Evolutionary conservation across 2,888 invertebrate genomes (phyloP), one percentile per base, ranked within the genome.

Genomic region (Mayetiola destructor): DNA sequence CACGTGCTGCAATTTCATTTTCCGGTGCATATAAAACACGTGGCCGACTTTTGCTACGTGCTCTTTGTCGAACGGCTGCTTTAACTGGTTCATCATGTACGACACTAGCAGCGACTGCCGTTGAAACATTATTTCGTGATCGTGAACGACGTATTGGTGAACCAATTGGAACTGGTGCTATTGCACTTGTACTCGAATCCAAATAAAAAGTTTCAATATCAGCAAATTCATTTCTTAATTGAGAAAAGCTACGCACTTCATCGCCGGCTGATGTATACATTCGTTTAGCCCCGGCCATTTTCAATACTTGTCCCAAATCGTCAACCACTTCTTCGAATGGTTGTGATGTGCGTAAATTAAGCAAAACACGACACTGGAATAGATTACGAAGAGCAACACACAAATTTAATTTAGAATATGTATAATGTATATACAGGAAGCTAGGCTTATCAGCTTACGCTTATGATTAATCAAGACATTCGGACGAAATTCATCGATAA

Each of bases 181-280:
- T 71, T 59, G 72, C 35, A 16, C 52, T 37, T 36, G 32, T 69
- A 2, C 77, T 78, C 4, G 74, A 74, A 12, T 85, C 84, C 67
- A 92, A 76, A 69, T 91, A 91, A 73, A 94, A 94, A 4, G 90
- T 90, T 68, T 92, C 91, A 57, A 90, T 84, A 65, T 91, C 90
- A 14, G 88, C 85, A 67, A 92, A 90, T 69, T 94, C 94, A 69
- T 92, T 90, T 54, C 93, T 80, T 56, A 95, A 75, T 66, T 94
- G 94, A 0, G 93, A 92, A 71, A 93, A 95, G 70, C 94, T 93
- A 64, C 90, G 79, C 3, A 90, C 94, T 82, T 92, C 90, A 76
- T 89, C 91, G 35, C 91, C 90, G 35, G 85, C 84, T 53, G 89
- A 87, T 30, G 94, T 93, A 74, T 88, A 92, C 85, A 93, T 89